Conservation (phyloP, 2,888 invertebrate species). For the Drosophila vallismaia region DNA sequence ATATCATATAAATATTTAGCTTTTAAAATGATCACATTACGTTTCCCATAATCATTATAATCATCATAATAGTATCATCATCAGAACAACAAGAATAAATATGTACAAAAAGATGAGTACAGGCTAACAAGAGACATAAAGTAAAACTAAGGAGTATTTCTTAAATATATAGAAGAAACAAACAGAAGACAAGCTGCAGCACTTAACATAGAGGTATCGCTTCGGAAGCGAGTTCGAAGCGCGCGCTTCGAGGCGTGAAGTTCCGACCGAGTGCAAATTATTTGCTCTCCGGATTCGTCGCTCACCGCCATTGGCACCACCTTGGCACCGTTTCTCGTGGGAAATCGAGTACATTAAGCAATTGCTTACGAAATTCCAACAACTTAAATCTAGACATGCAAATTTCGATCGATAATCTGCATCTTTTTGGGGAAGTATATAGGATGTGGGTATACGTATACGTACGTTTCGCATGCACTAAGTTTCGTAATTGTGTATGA, state of each 20-base stretch:
- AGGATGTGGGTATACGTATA: conserved; percentile 41
- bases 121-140: conserved; percentile 53
- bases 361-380: conserved; percentile 60
- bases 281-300: conserved; percentile 33
- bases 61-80: conserved; percentile 45
- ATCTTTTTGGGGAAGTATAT: conserved; percentile 28
- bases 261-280: conserved; percentile 31
- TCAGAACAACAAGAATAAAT: conserved; percentile 73
- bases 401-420: conserved; percentile 58
- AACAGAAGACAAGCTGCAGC: conserved; percentile 66
- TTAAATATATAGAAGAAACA: conserved; percentile 50
- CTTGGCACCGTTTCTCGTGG: conserved; percentile 65
- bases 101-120: conserved; percentile 68
- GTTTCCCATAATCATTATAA: conserved; percentile 68
- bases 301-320: conserved; percentile 62
- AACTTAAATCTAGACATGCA: conserved; percentile 67
- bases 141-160: conserved; percentile 49
- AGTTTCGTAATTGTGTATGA: conserved; percentile 56
- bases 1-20: conserved; percentile 72
- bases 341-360: conserved; percentile 55
- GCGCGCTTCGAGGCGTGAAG: conserved; percentile 66
- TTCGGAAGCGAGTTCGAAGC: conserved; percentile 49
- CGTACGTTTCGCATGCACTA: conserved; percentile 64
- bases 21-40: conserved; percentile 76
- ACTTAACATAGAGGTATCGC: conserved; percentile 53